phyloP scores from a whole-genome alignment of 2,888 invertebrate species.

The Pinctada fucata region DNA sequence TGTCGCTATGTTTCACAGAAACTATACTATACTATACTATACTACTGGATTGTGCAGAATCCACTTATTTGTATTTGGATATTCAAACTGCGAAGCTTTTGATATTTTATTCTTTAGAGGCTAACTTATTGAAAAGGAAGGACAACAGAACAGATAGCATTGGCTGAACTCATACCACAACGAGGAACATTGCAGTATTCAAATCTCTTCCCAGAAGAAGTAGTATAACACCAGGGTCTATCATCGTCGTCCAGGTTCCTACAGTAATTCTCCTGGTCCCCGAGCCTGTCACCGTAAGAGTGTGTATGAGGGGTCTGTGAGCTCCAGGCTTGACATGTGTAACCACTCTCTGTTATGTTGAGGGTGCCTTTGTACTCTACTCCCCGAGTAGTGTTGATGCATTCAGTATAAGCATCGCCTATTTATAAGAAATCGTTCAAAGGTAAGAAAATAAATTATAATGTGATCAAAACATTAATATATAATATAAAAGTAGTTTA shows the following conservation, averaged over 20 bases:
- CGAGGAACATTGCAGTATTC: conserved; percentile 10
- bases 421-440: no score
- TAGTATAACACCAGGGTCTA: conserved; percentile 20
- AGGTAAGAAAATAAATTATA: no score
- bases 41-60: no score
- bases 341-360: conserved; percentile 14
- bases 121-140: not conserved
- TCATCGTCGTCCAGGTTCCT: conserved; percentile 10
- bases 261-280: conserved; percentile 13
- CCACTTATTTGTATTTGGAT: not conserved
- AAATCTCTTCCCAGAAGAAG: not conserved
- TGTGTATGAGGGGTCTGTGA: conserved; percentile 13
- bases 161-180: not conserved
- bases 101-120: not conserved
- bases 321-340: conserved; percentile 20
- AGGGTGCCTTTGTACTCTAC: conserved; percentile 14
- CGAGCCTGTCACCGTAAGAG: not conserved
- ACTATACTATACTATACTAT: no score
- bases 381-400: not conserved
- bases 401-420: not conserved
- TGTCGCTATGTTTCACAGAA: no score
- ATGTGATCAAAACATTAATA: no score
- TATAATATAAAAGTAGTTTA: no score
- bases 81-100: not conserved
- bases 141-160: no score